A percentile compares a stretch with the other conserved stretches of the same genome.
Conservation (phyloP, 2,113 vertebrate species). For the Pangasianodon gigas region DNA sequence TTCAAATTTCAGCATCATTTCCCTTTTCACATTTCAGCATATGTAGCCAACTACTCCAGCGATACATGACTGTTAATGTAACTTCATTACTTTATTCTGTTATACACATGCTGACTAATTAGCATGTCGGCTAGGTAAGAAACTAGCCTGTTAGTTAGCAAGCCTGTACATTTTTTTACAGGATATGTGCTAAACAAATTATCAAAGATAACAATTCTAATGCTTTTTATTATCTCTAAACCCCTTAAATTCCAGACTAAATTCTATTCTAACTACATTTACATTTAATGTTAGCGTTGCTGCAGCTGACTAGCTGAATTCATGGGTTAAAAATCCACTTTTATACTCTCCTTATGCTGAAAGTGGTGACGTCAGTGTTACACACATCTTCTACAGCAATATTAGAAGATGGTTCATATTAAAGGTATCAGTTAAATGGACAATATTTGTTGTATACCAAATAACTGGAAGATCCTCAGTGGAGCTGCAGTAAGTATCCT, state of each 20-base stretch:
- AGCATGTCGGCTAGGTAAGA: neutral
- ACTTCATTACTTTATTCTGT: neutral
- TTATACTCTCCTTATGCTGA: neutral
- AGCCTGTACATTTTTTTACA: neutral
- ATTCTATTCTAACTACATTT: neutral
- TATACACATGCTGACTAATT: neutral
- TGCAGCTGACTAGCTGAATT: neutral
- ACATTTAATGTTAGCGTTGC: neutral
- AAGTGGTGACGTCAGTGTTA: neutral
- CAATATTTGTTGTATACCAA: neutral
- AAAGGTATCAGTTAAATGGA: neutral
- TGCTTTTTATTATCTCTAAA: neutral
- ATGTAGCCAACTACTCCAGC: neutral
- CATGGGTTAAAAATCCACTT: neutral
- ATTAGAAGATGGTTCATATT: neutral
- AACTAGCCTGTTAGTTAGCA: neutral
- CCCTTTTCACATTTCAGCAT: neutral
- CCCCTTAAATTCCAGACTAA: neutral
- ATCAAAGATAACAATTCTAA: neutral
- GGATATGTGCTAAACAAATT: neutral
- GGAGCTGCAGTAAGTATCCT: neutral
- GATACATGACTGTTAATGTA: neutral
- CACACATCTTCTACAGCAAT: neutral
- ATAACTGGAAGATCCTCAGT: neutral
- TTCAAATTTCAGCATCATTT: neutral